A percentile compares a stretch with the other conserved stretches of the same genome.
Conservation (phyloP, 2,797 vertebrate species). For the Mustela erminea region DNA sequence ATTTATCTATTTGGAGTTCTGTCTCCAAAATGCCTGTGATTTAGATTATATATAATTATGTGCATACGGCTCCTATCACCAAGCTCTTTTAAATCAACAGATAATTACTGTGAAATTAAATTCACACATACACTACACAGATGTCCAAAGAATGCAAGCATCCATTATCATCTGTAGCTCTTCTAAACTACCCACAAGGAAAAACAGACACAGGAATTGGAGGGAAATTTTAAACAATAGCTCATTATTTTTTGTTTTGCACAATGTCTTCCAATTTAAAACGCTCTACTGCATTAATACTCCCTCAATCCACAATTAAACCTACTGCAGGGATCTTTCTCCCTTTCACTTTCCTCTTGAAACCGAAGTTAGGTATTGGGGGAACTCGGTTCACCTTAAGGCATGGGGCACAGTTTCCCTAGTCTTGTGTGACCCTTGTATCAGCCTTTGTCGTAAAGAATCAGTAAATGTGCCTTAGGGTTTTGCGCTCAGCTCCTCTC, state of each 20-base stretch:
- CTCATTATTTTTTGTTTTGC: constrained; percentile 57
- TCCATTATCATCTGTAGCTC: constrained; percentile 5
- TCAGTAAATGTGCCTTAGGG: not conserved
- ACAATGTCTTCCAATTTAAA: not conserved
- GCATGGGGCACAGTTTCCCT: not conserved
- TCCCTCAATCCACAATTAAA: constrained; percentile 26
- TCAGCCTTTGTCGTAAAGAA: not conserved
- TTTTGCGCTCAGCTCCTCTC: not conserved
- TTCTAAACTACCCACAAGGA: not conserved
- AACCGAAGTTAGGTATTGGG: not conserved
- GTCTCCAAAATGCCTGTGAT: constrained; percentile 35
- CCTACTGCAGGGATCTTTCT: not conserved
- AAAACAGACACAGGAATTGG: not conserved
- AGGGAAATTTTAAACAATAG: constrained; percentile 56
- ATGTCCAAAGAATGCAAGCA: constrained; percentile 40
- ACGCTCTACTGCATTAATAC: not conserved
- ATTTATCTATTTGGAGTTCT: constrained; percentile 34
- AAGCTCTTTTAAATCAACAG: not conserved
- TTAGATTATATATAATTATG: not conserved
- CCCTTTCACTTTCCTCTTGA: not conserved
- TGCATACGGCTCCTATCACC: not conserved
- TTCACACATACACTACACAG: constrained; percentile 15
- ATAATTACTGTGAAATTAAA: constrained; percentile 36
- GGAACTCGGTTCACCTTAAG: not conserved
- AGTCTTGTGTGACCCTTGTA: not conserved